Percentiles rank a stretch among this genome's conserved stretches.
phyloP scores from a whole-genome alignment of 2,797 vertebrate species.

The Sitta carolinensis region DNA sequence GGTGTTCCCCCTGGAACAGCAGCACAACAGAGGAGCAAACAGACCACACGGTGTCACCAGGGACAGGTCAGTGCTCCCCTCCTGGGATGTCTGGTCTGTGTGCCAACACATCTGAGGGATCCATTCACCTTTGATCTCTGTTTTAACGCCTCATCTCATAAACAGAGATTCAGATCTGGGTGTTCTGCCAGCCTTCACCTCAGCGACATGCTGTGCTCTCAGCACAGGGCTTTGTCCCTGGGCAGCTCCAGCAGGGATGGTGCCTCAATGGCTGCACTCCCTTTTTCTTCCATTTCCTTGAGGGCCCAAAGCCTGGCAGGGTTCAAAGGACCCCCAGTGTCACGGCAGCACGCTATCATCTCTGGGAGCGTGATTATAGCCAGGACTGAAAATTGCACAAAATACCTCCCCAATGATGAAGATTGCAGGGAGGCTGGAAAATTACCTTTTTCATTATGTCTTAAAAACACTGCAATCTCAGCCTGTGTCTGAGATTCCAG shows the following conservation, averaged over 20 bases:
- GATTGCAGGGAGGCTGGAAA: slow-evolving; percentile 59
- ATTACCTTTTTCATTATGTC: slow-evolving; percentile 55
- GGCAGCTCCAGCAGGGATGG: background rate
- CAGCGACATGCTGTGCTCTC: rapidly evolving
- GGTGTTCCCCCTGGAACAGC: background rate
- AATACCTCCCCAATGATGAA: slow-evolving; percentile 53
- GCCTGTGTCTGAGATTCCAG: slow-evolving; percentile 39
- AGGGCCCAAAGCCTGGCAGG: background rate
- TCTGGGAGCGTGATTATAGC: slow-evolving; percentile 18
- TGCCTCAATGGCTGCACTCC: background rate
- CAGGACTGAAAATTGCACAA: slow-evolving; percentile 53
- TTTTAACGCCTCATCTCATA: background rate
- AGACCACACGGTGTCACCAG: rapidly evolving
- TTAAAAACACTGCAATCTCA: slow-evolving; percentile 55
- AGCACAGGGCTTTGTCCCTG: rapidly evolving
- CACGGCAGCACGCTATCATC: background rate
- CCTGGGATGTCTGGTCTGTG: background rate
- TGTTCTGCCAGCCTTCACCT: background rate
- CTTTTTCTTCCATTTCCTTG: background rate
- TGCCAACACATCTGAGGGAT: background rate
- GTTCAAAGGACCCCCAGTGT: background rate
- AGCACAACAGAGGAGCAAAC: background rate
- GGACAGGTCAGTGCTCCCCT: background rate
- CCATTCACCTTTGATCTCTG: background rate
- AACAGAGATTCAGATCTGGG: background rate